phyloP scores from a whole-genome alignment of 2,797 vertebrate species.

The Molossus molossus region DNA sequence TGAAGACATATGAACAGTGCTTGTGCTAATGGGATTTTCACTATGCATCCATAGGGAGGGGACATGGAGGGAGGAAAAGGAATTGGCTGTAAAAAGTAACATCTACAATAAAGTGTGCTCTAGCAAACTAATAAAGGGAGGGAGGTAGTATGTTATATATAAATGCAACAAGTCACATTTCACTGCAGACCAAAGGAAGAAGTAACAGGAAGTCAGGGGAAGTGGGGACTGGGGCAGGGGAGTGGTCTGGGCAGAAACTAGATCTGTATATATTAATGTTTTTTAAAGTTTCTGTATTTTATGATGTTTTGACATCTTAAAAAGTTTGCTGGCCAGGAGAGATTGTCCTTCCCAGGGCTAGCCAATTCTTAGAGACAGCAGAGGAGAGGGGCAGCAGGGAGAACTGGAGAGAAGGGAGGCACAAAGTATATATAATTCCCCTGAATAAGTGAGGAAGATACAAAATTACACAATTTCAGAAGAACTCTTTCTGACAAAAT shows the following conservation, averaged over 20 bases:
- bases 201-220: background rate
- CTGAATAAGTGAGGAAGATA: background rate
- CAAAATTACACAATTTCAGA: background rate
- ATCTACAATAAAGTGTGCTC: background rate
- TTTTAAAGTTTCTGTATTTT: background rate
- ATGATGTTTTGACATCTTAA: background rate
- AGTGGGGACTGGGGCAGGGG: no score
- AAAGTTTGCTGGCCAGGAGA: background rate
- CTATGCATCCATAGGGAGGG: background rate
- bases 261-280: background rate
- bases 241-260: background rate
- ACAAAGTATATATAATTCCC: background rate
- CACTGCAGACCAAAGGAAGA: background rate
- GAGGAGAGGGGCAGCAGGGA: background rate
- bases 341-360: background rate
- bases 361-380: background rate
- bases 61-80: background rate
- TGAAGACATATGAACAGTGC: background rate
- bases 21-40: background rate
- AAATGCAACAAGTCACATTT: background rate
- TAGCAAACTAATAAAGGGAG: background rate
- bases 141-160: background rate
- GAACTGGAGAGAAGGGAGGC: background rate
- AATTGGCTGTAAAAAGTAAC: background rate
- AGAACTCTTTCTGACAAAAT: conserved; percentile 20